These are phyloP conservation scores for Sebastes kiyomatsui DNA, from an alignment of 2,797 vertebrate species.

Conservation along the genomic window DNA sequence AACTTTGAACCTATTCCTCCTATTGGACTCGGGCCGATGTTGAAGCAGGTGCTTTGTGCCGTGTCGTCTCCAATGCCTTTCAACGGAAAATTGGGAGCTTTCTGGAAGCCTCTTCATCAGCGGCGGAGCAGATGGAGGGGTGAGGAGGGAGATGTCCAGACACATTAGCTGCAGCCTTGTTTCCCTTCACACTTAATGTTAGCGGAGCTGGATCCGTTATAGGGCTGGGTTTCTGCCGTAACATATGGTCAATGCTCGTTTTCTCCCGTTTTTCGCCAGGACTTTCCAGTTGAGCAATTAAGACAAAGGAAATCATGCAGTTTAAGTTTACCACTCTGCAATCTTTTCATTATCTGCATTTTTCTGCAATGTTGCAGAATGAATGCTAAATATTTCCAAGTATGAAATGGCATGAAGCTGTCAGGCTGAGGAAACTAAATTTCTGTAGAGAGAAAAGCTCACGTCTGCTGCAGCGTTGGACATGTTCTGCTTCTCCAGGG, in stretches of 20 bases:
- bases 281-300: conserved; percentile 7
- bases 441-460: not conserved
- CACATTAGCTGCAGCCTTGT: conserved; percentile 56
- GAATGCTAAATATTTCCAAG: not conserved
- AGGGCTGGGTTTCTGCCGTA: not conserved
- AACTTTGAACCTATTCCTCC: not conserved
- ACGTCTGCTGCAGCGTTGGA: not conserved
- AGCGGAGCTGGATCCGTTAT: conserved; percentile 13
- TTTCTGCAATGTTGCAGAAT: not conserved
- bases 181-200: conserved; percentile 48
- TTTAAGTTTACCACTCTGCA: not conserved
- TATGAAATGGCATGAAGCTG: not conserved
- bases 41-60: conserved; percentile 3
- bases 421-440: not conserved
- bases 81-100: conserved; percentile 3
- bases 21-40: not conserved
- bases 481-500: not conserved
- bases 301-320: not conserved
- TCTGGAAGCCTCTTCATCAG: conserved; percentile 37
- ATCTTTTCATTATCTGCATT: not conserved
- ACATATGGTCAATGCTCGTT: conserved; percentile 53
- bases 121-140: conserved; percentile 52
- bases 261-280: conserved; percentile 10
- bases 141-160: conserved; percentile 52
- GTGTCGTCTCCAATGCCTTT: not conserved